These are phyloP conservation scores for Chauna torquata DNA, from an alignment of 2,113 vertebrate genomes.

Conservation along the genomic window DNA sequence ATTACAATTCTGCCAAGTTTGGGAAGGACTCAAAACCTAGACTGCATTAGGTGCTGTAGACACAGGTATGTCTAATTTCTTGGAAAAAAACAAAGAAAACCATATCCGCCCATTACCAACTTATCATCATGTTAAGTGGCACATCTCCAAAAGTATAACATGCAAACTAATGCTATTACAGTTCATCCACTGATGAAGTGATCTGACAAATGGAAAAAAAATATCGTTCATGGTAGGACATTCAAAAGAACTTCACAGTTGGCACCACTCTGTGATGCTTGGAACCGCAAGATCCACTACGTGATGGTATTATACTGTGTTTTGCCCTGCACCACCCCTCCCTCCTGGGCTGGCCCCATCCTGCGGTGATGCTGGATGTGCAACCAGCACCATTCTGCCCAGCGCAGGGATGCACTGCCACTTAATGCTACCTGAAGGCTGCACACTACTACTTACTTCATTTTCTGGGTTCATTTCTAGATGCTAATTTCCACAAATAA, in stretches of 20 bases:
- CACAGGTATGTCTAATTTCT: not conserved
- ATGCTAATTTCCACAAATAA: not conserved
- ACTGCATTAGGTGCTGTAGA: not conserved
- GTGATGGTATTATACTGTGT: rapidly evolving
- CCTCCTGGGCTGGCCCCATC: not conserved
- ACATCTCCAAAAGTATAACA: not conserved
- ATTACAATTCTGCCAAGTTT: not conserved
- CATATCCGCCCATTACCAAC: not conserved
- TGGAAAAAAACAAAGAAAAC: not conserved
- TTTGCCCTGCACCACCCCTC: not conserved
- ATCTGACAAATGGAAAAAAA: not conserved
- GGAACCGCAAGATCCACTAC: not conserved
- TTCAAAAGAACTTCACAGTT: not conserved
- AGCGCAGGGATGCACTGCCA: not conserved
- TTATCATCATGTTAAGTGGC: not conserved
- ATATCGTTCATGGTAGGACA: not conserved
- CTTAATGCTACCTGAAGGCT: not conserved
- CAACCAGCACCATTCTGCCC: not conserved
- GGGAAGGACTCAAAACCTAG: not conserved
- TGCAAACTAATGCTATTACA: not conserved
- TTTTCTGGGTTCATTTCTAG: not conserved
- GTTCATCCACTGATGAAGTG: not conserved
- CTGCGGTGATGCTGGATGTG: not conserved
- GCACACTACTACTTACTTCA: no score
- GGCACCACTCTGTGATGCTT: not conserved